phyloP scores from a whole-genome alignment of 2,888 invertebrate genomes.

The Nasonovia ribisnigri region DNA sequence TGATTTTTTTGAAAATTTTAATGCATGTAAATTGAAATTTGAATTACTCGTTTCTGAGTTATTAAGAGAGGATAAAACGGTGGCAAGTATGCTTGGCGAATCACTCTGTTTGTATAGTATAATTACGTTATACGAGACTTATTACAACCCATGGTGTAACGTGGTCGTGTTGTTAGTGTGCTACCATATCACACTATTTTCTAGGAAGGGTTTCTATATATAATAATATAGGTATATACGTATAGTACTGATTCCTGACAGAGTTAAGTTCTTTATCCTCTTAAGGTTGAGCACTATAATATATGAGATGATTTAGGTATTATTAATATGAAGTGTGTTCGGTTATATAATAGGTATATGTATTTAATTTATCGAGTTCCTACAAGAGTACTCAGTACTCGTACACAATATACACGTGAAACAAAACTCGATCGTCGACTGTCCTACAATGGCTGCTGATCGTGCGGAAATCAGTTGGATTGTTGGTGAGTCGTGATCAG shows the following conservation, averaged over 20 bases:
- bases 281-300: not conserved
- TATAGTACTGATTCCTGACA: not conserved
- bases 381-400: not conserved
- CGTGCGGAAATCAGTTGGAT: not conserved
- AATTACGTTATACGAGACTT: not conserved
- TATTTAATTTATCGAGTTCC: not conserved
- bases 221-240: not conserved
- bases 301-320: not conserved
- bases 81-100: not conserved
- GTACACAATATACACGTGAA: not conserved
- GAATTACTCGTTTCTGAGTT: not conserved
- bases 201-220: not conserved
- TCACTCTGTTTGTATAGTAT: not conserved
- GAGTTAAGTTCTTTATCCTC: slow-evolving; percentile 12
- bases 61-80: not conserved
- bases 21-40: not conserved
- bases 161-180: not conserved
- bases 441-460: not conserved
- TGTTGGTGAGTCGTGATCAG: not conserved
- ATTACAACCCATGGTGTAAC: not conserved
- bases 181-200: not conserved
- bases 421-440: not conserved
- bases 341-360: not conserved
- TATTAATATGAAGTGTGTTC: not conserved
- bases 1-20: not conserved